phyloP scores from a whole-genome alignment of 2,797 vertebrate species.

The Neomorphus geoffroyi region DNA sequence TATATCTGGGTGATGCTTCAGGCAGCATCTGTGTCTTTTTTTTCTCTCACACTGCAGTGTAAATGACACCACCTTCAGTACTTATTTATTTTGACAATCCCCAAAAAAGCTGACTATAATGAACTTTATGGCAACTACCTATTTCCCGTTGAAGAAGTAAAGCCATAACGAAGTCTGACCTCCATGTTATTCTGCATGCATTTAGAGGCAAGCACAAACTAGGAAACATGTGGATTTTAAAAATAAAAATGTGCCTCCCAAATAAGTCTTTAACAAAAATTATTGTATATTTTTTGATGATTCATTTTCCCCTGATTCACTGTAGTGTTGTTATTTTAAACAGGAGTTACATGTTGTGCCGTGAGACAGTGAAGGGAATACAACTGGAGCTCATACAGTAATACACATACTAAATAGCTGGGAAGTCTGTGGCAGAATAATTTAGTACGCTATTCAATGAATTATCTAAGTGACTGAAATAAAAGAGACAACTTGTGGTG shows the following conservation, averaged over 20 bases:
- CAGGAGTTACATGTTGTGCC: neutral
- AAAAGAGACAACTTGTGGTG: neutral
- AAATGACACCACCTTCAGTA: neutral
- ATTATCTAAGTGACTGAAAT: neutral
- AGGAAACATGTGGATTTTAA: neutral
- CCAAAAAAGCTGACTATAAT: neutral
- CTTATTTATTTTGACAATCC: neutral
- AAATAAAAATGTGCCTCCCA: neutral
- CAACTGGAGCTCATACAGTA: neutral
- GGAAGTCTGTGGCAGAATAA: neutral
- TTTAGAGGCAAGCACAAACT: neutral
- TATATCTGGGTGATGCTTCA: neutral
- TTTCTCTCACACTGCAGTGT: neutral
- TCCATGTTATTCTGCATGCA: neutral
- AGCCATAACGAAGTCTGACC: neutral
- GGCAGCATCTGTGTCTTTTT: neutral
- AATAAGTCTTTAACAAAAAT: neutral
- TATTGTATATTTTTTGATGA: rapidly evolving
- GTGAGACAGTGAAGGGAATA: neutral
- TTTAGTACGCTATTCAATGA: neutral
- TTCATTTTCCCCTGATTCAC: neutral
- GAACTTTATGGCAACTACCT: neutral
- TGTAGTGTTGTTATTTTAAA: neutral
- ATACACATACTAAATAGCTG: neutral
- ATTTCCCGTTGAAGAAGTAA: neutral